phyloP scores from a whole-genome alignment of 2,888 invertebrate species.

The Unio delphinus region DNA sequence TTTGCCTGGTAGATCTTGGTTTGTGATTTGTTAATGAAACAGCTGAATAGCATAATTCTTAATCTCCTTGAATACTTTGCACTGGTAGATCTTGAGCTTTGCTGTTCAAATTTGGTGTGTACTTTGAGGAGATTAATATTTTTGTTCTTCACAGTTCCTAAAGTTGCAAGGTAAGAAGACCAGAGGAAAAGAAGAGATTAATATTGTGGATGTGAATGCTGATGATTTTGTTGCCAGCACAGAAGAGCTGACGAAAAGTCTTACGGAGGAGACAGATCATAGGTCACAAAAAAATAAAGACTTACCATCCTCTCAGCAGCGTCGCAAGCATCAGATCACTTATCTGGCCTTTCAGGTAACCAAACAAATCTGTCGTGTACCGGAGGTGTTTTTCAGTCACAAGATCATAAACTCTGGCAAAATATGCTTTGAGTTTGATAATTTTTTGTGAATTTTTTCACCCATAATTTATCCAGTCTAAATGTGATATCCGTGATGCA shows the following conservation, averaged over 20 bases:
- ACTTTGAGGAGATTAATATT: too few species aligned
- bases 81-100: too few species aligned
- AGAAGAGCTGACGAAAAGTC: constrained; percentile 84
- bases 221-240: constrained; percentile 85
- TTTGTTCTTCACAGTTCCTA: constrained; percentile 50
- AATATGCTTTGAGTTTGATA: too few species aligned
- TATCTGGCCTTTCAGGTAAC: constrained; percentile 87
- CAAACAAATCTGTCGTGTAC: neutral
- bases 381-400: neutral
- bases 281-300: constrained; percentile 54
- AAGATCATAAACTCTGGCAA: too few species aligned
- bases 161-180: constrained; percentile 79
- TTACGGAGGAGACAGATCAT: constrained; percentile 71
- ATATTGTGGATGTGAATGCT: constrained; percentile 87
- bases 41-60: too few species aligned
- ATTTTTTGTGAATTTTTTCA: too few species aligned
- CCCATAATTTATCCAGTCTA: too few species aligned
- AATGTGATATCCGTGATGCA: too few species aligned
- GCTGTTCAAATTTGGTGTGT: too few species aligned
- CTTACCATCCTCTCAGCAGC: constrained; percentile 79
- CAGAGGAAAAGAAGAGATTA: constrained; percentile 77
- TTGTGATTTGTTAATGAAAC: too few species aligned
- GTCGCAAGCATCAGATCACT: constrained; percentile 92
- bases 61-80: too few species aligned
- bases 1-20: too few species aligned